These are phyloP conservation scores for Dermolepida albohirtum DNA, from an alignment of 2,888 invertebrate genomes.

Conservation along the genomic window DNA sequence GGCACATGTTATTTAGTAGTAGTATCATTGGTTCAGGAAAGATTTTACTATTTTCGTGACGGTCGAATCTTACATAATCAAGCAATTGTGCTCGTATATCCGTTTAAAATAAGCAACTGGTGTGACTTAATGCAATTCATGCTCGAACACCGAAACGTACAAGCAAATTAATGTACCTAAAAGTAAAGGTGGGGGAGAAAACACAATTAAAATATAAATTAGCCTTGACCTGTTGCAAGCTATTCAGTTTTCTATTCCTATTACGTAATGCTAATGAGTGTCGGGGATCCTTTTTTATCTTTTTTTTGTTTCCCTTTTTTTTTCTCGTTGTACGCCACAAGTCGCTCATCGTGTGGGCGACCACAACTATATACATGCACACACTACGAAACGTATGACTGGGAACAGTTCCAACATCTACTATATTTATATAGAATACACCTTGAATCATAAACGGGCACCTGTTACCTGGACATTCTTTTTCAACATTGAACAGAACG, in stretches of 20 bases:
- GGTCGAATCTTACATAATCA: no score
- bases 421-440: constrained; percentile 39
- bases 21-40: no score
- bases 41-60: no score
- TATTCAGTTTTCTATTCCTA: constrained; percentile 28
- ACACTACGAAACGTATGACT: constrained; percentile 5
- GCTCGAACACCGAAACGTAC: constrained; percentile 17
- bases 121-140: constrained; percentile 7
- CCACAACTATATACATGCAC: constrained; percentile 1
- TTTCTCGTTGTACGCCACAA: constrained; percentile 11
- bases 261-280: constrained; percentile 32
- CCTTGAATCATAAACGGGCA: constrained; percentile 36
- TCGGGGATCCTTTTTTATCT: constrained; percentile 1
- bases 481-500: constrained; percentile 25
- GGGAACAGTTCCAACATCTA: constrained; percentile 30
- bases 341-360: constrained; percentile 19
- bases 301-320: neutral
- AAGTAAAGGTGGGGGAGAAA: neutral
- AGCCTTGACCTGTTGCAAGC: constrained; percentile 34
- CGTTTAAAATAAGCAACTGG: neutral
- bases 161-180: constrained; percentile 11
- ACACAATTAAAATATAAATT: constrained; percentile 32
- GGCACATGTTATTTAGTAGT: no score
- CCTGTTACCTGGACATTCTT: constrained; percentile 42
- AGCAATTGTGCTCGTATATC: no score